Base-by-base conservation (phyloP, 2,113 vertebrate species). In the Antennarius striatus region DNA sequence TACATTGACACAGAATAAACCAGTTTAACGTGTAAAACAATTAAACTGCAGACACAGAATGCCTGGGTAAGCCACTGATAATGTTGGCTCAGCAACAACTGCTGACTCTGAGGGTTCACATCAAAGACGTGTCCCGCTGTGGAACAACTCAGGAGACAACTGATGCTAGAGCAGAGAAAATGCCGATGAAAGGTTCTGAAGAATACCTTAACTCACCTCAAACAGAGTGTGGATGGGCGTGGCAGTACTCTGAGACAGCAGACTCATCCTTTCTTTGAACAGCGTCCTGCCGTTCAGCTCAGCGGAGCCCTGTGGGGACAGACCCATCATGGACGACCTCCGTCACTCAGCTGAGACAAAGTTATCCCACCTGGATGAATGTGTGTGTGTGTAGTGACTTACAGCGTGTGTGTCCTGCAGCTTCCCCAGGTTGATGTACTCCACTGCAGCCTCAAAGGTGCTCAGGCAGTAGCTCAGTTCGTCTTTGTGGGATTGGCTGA, bases 391-490 rank as follows among this genome's bases (percentile, higher is more conserved):
- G 56, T 4, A 50, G 12, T 2, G n/a, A 71, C 85, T 57, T 55
- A 89, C 86, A 1, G 73, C 14, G 63, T 56, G 68, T 0, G 59
- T 48, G 56, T 84, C 68, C 51, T 80, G 79, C 66, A 99, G 94
- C 90, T 93, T 97, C 73, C 95, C 96, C 90, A 95, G 95, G 17
- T 93, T 94, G 77, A 99, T 94, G 68, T 94, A 98, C 43, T 97
- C 94, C 36, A 98, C 91, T 0, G 98, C 97, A 0, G 98, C 98
- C 88, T 99, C 96, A 2, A 98, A 68, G 0, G 96, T 99, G 60
- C 96, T 99, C 71, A 99, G 92, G 56, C 96, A 98, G 90, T 96
- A 99, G 32, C 96, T 96, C 83, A 99, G 50, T 49, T 99, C 96
- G 67, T 99, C 97, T 87, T 98, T 97, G 4, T 92, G 91, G 0